Evolutionary conservation across 2,888 invertebrate genomes (phyloP).

Genomic region (Drosophila gaucha): DNA sequence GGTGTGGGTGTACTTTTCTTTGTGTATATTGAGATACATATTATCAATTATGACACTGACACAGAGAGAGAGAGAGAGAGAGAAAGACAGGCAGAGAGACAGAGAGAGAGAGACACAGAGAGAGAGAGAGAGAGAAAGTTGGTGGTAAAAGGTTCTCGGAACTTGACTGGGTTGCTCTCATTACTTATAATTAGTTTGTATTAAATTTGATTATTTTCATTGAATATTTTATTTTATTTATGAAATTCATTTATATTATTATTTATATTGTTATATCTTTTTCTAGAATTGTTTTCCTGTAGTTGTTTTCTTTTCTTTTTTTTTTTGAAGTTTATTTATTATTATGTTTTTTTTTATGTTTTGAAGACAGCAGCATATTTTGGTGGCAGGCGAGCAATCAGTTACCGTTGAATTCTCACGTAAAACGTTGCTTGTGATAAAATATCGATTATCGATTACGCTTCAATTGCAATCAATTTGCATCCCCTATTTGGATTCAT

Average conservation of each 20-base stretch:
- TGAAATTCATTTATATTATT: constrained; percentile 6
- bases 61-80: constrained; percentile 27
- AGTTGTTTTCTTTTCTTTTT: constrained; percentile 15
- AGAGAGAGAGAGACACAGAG: constrained; percentile 20
- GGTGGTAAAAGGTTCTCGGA: constrained; percentile 14
- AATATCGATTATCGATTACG: constrained; percentile 68
- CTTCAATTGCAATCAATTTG: constrained; percentile 59
- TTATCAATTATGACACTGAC: constrained; percentile 16
- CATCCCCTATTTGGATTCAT: constrained; percentile 60
- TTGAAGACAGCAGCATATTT: constrained; percentile 67
- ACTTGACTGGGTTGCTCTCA: constrained; percentile 42
- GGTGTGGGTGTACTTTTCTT: constrained; percentile 20
- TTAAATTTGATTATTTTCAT: constrained; percentile 66
- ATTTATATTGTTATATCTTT: constrained; percentile 11
- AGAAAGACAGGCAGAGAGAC: constrained; percentile 21
- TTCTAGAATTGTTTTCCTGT: constrained; percentile 2
- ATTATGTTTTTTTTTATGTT: constrained; percentile 8
- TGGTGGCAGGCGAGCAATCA: constrained; percentile 69
- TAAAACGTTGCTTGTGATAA: constrained; percentile 63
- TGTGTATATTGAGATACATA: constrained; percentile 24
- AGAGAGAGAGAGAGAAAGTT: constrained; percentile 20
- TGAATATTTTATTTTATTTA: constrained; percentile 4
- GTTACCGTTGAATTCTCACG: constrained; percentile 42
- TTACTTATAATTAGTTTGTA: constrained; percentile 50
- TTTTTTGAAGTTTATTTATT: constrained; percentile 12